A percentile compares a stretch with the other conserved stretches of the same genome.
phyloP scores from a whole-genome alignment of 2,888 invertebrate species.

The Agrotis ipsilon region DNA sequence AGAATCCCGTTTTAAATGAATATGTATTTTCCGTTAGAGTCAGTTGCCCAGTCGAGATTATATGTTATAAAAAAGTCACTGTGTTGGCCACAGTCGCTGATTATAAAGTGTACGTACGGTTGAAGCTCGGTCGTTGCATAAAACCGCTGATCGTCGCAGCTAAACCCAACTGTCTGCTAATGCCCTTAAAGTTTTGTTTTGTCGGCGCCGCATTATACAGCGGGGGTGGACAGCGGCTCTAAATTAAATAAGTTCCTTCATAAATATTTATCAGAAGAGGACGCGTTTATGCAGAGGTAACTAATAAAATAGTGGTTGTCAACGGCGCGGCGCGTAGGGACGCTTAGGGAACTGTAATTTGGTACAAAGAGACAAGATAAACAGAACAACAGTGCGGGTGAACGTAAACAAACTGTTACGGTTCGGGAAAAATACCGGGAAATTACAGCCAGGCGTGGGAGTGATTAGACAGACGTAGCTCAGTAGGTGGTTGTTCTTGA shows the following conservation, averaged over 20 bases:
- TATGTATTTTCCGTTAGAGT: not conserved
- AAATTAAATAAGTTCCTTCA: constrained; percentile 72
- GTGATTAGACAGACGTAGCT: constrained; percentile 1
- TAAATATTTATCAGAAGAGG: constrained; percentile 68
- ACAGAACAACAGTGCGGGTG: constrained; percentile 26
- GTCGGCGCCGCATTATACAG: constrained; percentile 57
- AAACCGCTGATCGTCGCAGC: not conserved
- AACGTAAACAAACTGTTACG: constrained; percentile 2
- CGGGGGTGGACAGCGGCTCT: constrained; percentile 58
- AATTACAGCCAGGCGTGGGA: not conserved
- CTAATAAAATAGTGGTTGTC: constrained; percentile 63
- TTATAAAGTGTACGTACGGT: not conserved
- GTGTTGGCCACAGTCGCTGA: no score
- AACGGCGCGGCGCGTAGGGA: constrained; percentile 12
- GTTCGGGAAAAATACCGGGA: not conserved
- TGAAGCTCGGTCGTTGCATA: not conserved
- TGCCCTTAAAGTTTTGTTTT: constrained; percentile 42
- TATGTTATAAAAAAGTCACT: not conserved
- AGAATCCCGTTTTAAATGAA: not conserved
- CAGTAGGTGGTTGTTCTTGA: not conserved
- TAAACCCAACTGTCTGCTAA: constrained; percentile 22
- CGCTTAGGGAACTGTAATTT: constrained; percentile 34
- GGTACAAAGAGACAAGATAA: constrained; percentile 33
- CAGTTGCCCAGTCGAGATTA: not conserved
- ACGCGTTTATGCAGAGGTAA: constrained; percentile 59